Evolutionary conservation across 2,797 vertebrate species (phyloP), one percentile per base, ranked within the genome.

Genomic region (Thunnus albacares): DNA sequence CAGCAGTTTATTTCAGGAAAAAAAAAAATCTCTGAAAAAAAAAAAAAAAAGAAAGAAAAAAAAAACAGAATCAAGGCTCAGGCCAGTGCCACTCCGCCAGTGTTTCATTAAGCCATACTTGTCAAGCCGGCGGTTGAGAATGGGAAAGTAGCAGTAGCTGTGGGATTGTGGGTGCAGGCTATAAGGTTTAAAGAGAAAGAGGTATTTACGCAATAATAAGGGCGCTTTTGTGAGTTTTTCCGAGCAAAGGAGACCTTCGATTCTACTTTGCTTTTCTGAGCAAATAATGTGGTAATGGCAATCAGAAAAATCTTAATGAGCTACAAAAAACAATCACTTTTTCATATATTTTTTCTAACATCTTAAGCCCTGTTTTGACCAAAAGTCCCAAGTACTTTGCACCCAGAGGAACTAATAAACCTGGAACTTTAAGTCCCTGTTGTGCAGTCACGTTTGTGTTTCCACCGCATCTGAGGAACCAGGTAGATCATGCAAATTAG

Each of bases 1-100:
- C 88, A 93, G 87, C 87, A 86, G 81, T 88, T 88, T 85, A 90
- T 93, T 92, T 90, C 57, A 59, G 55, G 60, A 77, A 85, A 82
- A 63, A 56, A 68, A 61, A 53, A 78, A 81, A 60, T 58, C 28
- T 61, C 12, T 33, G 75, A 72, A 70, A 58, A 26, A 72, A 47
- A 60, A 75, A 84, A 79, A 63, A 58, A 69, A 59, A 53, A 79
- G n/a, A 78, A 81, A 80, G 78, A 62, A 17, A 52, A 80, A 79
- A 62, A 17, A 52, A 53, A 84, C 20, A n/a, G 59, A 79, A 84
- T 77, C 47, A 81, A 75, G 71, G 59, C 64, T 77, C 58, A 61
- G 71, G 26, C 82, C 38, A 38, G 38, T 38, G 38, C 38, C 38
- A 38, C 38, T 38, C 38, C 17, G 22, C 75, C 71, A 71, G 75